phyloP scores from a whole-genome alignment of 2,113 vertebrate species.

The Serilophus lunatus region DNA sequence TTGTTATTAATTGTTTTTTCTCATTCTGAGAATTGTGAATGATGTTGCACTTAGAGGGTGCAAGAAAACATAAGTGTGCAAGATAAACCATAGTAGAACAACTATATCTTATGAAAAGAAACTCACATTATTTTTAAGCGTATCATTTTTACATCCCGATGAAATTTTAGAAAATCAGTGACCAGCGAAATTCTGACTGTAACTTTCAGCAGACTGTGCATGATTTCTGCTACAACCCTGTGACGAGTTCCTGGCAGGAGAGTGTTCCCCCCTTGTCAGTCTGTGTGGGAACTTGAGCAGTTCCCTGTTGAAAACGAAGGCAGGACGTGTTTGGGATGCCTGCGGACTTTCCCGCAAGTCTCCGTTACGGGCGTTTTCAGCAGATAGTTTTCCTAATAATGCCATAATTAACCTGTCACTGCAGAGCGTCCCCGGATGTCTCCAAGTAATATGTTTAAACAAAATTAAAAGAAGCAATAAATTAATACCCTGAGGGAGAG shows the following conservation, averaged over 20 bases:
- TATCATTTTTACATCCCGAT: neutral
- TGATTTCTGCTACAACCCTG: neutral
- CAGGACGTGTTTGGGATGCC: conserved; percentile 49
- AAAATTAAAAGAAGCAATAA: neutral
- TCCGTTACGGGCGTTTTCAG: conserved; percentile 39
- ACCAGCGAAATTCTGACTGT: neutral
- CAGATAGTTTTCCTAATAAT: conserved; percentile 39
- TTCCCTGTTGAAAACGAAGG: neutral
- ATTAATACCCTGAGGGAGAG: neutral
- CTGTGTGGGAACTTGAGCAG: conserved; percentile 43
- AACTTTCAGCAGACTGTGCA: neutral
- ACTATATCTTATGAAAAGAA: neutral
- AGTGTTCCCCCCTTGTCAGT: neutral
- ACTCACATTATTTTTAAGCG: neutral
- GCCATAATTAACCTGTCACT: conserved; percentile 46
- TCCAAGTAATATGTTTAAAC: neutral
- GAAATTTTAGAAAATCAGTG: neutral
- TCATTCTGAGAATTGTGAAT: neutral
- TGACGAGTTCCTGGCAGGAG: neutral
- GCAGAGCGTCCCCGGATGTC: neutral
- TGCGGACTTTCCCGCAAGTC: conserved; percentile 50
- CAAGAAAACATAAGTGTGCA: neutral
- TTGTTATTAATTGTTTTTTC: neutral
- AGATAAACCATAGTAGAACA: neutral
- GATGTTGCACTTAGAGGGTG: neutral